These are phyloP conservation scores for Coracias cyanogaster DNA, from an alignment of 2,797 vertebrate species.

Conservation along the genomic window DNA sequence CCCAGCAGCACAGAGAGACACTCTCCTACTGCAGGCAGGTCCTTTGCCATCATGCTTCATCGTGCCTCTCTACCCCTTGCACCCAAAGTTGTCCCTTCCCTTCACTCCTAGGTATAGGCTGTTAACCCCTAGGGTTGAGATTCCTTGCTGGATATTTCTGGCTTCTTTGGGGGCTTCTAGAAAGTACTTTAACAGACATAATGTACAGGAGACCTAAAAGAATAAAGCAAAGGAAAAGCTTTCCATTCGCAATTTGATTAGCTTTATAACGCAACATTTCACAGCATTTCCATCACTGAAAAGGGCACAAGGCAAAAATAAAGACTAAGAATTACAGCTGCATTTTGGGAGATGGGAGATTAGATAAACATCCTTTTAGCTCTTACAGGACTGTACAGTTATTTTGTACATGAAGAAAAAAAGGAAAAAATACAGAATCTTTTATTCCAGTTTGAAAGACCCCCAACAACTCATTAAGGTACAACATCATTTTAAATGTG, in stretches of 20 bases:
- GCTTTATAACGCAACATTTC: background rate
- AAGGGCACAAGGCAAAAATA: background rate
- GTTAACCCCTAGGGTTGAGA: background rate
- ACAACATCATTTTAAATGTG: background rate
- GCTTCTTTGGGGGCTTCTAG: background rate
- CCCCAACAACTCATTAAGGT: background rate
- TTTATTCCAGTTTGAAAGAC: background rate
- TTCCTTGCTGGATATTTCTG: background rate
- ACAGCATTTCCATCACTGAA: background rate
- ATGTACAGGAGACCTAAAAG: background rate
- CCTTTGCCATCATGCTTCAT: background rate
- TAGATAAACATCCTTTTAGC: constrained; percentile 3
- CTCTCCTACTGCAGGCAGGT: background rate
- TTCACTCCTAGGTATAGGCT: background rate
- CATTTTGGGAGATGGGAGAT: background rate
- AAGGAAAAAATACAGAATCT: background rate
- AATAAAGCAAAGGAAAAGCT: background rate
- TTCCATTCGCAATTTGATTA: background rate
- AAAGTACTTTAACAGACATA: background rate
- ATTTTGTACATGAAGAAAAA: background rate
- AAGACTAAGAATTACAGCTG: background rate
- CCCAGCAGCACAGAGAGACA: background rate
- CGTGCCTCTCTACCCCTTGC: accelerated
- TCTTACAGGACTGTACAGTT: background rate
- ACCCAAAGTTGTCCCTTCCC: background rate